These are phyloP conservation scores for Pyrocephalus nanus DNA, from an alignment of 2,797 vertebrate species.

Conservation along the genomic window DNA sequence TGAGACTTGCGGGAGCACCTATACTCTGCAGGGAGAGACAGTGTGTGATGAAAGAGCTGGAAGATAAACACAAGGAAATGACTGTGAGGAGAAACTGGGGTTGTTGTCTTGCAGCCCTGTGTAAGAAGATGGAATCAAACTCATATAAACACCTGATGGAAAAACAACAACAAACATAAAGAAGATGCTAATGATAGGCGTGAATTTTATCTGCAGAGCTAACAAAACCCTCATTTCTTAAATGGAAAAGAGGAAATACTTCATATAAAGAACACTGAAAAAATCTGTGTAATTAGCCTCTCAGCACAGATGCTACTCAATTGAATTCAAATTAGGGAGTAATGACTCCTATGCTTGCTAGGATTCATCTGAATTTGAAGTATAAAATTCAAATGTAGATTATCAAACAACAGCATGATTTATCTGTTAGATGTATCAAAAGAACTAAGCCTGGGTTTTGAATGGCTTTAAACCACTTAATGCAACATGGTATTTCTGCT, in stretches of 20 bases:
- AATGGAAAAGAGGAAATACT: not conserved
- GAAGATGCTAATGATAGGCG: not conserved
- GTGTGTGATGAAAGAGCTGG: not conserved
- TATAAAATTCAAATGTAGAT: constrained; percentile 20
- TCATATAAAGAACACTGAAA: not conserved
- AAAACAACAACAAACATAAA: not conserved
- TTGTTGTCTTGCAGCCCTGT: not conserved
- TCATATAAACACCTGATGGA: not conserved
- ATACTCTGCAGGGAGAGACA: not conserved
- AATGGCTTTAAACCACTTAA: not conserved
- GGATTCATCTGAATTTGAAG: not conserved
- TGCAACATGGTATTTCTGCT: not conserved
- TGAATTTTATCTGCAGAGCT: not conserved
- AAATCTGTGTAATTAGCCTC: constrained; percentile 43
- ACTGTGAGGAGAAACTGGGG: not conserved
- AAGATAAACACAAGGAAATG: not conserved
- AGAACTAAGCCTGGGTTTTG: not conserved
- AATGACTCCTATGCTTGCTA: not conserved
- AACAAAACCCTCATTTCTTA: constrained; percentile 6
- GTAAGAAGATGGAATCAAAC: not conserved
- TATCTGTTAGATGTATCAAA: not conserved
- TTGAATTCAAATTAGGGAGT: constrained; percentile 36
- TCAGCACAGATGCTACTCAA: constrained; percentile 11
- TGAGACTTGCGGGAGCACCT: not conserved
- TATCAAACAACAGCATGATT: not conserved